phyloP scores from a whole-genome alignment of 2,888 invertebrate genomes.

The Clepsis dumicolana region DNA sequence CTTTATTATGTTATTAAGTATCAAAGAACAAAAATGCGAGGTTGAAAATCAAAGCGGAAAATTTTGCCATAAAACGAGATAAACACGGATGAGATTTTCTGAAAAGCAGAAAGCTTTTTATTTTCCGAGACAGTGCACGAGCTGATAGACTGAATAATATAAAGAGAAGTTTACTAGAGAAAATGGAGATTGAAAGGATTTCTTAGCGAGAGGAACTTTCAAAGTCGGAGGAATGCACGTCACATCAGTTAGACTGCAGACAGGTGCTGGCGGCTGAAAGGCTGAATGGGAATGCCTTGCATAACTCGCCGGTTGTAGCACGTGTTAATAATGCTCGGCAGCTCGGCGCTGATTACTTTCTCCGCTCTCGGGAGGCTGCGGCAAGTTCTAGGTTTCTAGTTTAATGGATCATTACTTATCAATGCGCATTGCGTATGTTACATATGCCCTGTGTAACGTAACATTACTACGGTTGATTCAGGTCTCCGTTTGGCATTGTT shows the following conservation, averaged over 20 bases:
- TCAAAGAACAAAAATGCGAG: conserved; percentile 22
- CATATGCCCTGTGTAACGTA: not conserved
- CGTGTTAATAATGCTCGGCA: conserved; percentile 34
- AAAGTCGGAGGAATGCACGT: conserved; percentile 26
- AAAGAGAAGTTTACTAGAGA: conserved; percentile 32
- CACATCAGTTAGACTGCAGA: conserved; percentile 26
- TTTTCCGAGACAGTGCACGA: conserved; percentile 10
- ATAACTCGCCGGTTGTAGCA: conserved; percentile 20
- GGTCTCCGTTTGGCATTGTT: not conserved
- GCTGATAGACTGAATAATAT: conserved; percentile 2
- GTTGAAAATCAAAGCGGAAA: conserved; percentile 7
- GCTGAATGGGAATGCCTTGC: conserved; percentile 34
- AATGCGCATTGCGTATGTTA: conserved; percentile 11
- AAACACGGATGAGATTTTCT: conserved; percentile 13
- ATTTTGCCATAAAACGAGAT: conserved; percentile 4
- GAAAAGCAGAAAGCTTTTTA: conserved; percentile 1
- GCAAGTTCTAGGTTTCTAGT: conserved; percentile 44
- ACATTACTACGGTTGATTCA: not conserved
- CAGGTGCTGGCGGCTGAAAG: conserved; percentile 38
- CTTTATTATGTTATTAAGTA: conserved; percentile 10
- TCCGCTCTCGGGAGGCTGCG: conserved; percentile 17
- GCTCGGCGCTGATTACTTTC: conserved; percentile 37
- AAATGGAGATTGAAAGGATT: conserved; percentile 36
- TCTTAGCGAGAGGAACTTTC: conserved; percentile 35
- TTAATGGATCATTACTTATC: conserved; percentile 30